Conservation (phyloP, 2,113 vertebrate species). For the Eptesicus fuscus region DNA sequence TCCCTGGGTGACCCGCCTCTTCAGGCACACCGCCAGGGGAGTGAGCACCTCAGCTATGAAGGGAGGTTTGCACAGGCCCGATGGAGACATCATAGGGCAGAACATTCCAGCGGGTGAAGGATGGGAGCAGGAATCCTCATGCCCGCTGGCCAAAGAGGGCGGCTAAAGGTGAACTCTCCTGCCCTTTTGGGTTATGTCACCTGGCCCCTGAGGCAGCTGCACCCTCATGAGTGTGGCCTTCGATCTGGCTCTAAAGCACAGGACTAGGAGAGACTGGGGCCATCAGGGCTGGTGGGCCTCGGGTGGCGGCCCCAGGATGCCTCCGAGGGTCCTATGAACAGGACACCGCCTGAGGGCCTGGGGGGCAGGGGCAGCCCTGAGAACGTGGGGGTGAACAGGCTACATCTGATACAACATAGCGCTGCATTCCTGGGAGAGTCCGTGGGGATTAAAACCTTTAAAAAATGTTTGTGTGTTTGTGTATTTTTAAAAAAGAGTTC, state of each 20-base stretch:
- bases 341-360: not conserved
- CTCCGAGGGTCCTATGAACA: too few relatives aligned
- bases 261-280: not conserved
- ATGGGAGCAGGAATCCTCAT: not conserved
- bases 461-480: not conserved
- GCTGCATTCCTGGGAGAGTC: not conserved
- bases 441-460: accelerated
- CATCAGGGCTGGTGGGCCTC: not conserved
- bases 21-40: accelerated
- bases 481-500: not conserved
- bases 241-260: not conserved
- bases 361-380: not conserved
- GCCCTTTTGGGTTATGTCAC: not conserved
- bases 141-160: accelerated
- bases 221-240: not conserved
- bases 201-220: not conserved
- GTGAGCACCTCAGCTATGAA: accelerated
- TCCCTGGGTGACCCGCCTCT: not conserved
- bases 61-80: not conserved
- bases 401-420: accelerated
- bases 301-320: accelerated
- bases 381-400: accelerated
- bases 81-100: not conserved
- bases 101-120: too few relatives aligned
- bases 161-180: accelerated